Base-by-base conservation (phyloP, 2,797 vertebrate genomes). In the Crenichthys baileyi region DNA sequence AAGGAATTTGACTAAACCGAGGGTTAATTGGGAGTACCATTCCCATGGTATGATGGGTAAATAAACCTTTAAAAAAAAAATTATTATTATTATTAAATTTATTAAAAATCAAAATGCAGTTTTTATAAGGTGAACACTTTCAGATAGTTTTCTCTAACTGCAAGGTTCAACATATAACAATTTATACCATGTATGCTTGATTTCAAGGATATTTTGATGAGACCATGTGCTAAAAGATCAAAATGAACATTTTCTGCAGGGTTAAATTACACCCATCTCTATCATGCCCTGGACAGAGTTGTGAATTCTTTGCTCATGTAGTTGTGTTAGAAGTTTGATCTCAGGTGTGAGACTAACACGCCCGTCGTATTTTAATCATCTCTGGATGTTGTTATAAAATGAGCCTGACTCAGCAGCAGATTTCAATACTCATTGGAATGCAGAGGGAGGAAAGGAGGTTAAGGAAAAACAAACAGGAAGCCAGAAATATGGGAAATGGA, bases 381-480 rank as follows among this genome's bases (percentile, higher is more conserved):
- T 53, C 65, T 88, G 77, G 65, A 73, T 65, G 79, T 79, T 67
- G 79, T 70, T 86, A 51, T 41, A 46, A 85, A 75, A 79, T 5
- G 67, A 20, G 50, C 82, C 67, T 78, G 90, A 75, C 82, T 86
- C 83, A 56, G 56, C 6, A 15, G 65, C 80, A 82, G 86, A 83
- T 89, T 93, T 82, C 90, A 85, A 85, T 89, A 83, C 82, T 81
- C 31, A 77, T n/a, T 73, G 84, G 90, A 93, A 94, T 93, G 88
- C 89, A 77, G 85, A 86, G 81, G 60, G 85, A 88, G 78, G 79
- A 80, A 79, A 81, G 41, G 85, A 72, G 84, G 90, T 90, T 85
- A 90, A 55, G 82, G 58, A 76, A 41, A 56, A 76, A 46, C 70
- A 79, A 85, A 85, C 83, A 85, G 77, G 79, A 81, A 81, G 51